Percentiles rank a stretch among this genome's conserved stretches.
These are phyloP conservation scores for Gryllus bimaculatus DNA, from an alignment of 1,140 invertebrate species.

Conservation along the genomic window DNA sequence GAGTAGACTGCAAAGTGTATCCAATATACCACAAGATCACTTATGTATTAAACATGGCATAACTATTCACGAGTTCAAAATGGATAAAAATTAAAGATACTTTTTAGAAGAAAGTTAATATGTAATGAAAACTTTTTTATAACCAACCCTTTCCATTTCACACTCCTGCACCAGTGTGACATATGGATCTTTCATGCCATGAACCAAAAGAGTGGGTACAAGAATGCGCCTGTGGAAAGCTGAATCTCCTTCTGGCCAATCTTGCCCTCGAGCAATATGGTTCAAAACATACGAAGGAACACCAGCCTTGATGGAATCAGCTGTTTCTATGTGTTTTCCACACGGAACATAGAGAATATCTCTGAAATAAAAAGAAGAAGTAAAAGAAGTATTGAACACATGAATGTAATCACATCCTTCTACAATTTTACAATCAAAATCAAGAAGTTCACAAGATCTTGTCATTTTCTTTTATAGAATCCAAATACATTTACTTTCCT, in stretches of 20 bases:
- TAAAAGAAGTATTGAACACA: constrained; percentile 33
- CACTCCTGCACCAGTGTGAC: constrained; percentile 62
- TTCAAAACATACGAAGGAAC: constrained; percentile 52
- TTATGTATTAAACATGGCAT: not conserved
- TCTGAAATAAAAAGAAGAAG: constrained; percentile 35
- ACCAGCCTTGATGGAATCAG: not conserved
- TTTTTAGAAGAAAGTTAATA: too few species aligned
- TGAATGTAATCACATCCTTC: not conserved
- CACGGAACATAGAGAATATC: constrained; percentile 33
- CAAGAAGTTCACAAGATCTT: too few species aligned
- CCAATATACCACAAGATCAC: not conserved
- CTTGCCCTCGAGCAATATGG: constrained; percentile 46
- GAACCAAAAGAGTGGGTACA: constrained; percentile 58
- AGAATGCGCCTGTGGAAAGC: constrained; percentile 56
- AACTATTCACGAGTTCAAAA: not conserved
- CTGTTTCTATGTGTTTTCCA: constrained; percentile 42
- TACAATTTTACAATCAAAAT: not conserved
- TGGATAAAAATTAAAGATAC: too few species aligned
- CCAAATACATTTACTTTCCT: too few species aligned
- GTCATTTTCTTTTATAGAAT: too few species aligned
- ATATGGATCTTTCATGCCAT: constrained; percentile 57
- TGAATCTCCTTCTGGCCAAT: constrained; percentile 61
- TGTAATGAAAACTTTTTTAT: not conserved
- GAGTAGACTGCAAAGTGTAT: not conserved
- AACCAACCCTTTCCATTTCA: constrained; percentile 60